Percentiles rank a stretch among this genome's conserved stretches.
phyloP scores from a whole-genome alignment of 2,888 invertebrate species.

The Neoitamus cyanurus region DNA sequence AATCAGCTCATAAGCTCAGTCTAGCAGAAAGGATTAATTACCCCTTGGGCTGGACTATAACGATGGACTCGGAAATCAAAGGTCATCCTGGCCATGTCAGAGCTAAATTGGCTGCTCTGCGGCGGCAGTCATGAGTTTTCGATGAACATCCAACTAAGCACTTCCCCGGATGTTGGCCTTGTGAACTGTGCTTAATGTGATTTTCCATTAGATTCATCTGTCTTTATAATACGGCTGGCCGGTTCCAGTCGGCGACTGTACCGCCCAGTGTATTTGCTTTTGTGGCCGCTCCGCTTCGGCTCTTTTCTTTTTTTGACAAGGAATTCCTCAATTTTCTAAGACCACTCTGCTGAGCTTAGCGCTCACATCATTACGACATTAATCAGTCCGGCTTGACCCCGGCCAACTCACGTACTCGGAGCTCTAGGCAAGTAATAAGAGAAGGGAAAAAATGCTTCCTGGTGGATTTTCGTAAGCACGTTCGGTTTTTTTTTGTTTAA shows the following conservation, averaged over 20 bases:
- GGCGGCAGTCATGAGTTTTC: background rate
- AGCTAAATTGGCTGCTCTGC: background rate
- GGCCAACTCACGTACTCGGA: background rate
- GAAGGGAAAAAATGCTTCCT: background rate
- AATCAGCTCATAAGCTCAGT: background rate
- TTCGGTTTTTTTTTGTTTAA: background rate
- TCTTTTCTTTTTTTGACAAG: background rate
- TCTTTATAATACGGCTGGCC: background rate
- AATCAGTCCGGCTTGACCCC: constrained; percentile 2
- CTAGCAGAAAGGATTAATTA: constrained; percentile 1
- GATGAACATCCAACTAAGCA: background rate
- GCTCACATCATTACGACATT: constrained; percentile 22
- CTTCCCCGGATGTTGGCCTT: background rate
- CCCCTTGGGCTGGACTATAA: background rate
- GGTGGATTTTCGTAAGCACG: background rate
- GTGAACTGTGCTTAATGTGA: background rate
- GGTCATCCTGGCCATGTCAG: background rate
- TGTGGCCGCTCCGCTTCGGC: background rate
- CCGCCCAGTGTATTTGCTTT: background rate
- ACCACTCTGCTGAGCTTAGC: constrained; percentile 1
- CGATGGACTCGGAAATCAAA: background rate
- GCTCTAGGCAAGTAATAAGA: background rate
- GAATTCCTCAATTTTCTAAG: background rate
- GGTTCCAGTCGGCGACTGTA: background rate
- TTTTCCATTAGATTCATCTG: constrained; percentile 15